phyloP scores from a whole-genome alignment of 2,797 vertebrate genomes.

The Acipenser ruthenus region DNA sequence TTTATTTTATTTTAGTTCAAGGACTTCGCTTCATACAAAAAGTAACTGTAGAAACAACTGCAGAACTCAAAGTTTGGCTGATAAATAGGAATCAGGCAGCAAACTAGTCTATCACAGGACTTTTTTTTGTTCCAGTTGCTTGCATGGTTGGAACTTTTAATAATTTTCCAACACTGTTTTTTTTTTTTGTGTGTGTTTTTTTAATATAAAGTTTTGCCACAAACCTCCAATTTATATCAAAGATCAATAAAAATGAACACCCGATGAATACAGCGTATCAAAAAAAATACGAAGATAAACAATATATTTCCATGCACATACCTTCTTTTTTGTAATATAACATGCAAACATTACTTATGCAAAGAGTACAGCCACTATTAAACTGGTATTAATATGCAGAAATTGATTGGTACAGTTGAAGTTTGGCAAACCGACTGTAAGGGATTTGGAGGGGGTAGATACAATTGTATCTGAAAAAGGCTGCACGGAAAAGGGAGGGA shows the following conservation, averaged over 20 bases:
- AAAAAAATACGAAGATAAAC: slow-evolving; percentile 82
- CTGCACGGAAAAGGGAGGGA: slow-evolving; percentile 32
- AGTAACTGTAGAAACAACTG: slow-evolving; percentile 89
- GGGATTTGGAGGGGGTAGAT: slow-evolving; percentile 33
- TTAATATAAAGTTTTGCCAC: slow-evolving; percentile 82
- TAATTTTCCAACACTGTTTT: slow-evolving; percentile 55
- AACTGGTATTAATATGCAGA: slow-evolving; percentile 65
- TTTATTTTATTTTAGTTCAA: slow-evolving; percentile 87
- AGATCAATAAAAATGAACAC: slow-evolving; percentile 89
- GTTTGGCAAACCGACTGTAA: slow-evolving; percentile 62
- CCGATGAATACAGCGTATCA: slow-evolving; percentile 83
- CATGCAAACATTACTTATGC: slow-evolving; percentile 86
- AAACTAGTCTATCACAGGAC: slow-evolving; percentile 73
- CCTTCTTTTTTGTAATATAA: slow-evolving; percentile 59
- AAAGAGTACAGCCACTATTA: slow-evolving; percentile 68
- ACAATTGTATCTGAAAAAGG: slow-evolving; percentile 36
- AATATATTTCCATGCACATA: slow-evolving; percentile 70
- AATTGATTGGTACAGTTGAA: slow-evolving; percentile 52
- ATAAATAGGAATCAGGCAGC: slow-evolving; percentile 80
- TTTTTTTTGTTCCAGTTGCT: slow-evolving; percentile 57
- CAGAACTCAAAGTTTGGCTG: slow-evolving; percentile 87
- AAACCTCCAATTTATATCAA: slow-evolving; percentile 90
- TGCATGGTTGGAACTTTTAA: slow-evolving; percentile 55
- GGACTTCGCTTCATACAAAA: slow-evolving; percentile 97
- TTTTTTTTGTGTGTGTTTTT: slow-evolving; percentile 38